Base-by-base conservation (phyloP, 2,797 vertebrate species). In the Tiaroga cobitis region DNA sequence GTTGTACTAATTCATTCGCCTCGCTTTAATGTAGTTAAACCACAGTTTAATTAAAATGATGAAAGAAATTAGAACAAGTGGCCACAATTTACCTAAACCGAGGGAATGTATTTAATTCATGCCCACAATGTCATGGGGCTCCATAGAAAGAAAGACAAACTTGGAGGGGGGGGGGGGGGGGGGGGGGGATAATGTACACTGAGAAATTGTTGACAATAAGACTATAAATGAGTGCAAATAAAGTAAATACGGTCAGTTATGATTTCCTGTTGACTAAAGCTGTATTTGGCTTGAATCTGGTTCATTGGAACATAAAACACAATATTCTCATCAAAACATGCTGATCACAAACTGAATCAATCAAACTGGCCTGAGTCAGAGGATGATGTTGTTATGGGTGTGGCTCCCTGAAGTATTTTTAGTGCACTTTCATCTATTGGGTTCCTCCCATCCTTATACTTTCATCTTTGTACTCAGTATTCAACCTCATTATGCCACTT, bases 381-480 rank as follows among this genome's bases (percentile, higher is more conserved):
- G 56, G 39, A 65, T 74, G 43, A 65, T 76, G 24, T 32, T 83
- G 72, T 51, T 83, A 65, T 39, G 68, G 84, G 51, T 84, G 81
- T 86, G 49, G 26, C 24, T n/a, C 2, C 24, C 3, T 21, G 29
- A 9, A 34, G 81, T 72, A 85, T 88, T 74, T 83, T 78, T 43
- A 80, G 61, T 29, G 54, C 65, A 26, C 26, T 26, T 29, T 84
- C 1, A 67, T 76, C 6, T 69, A 69, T 77, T 24, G 59, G 63
- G 86, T 80, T 85, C 80, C 80, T 75, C 67, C 81, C 80, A 29
- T 90, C 85, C 89, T 91, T 87, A 49, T 18, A 49, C 63, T 46
- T 86, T 85, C 63, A 84, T 89, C 89, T 91, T 91, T 91, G 74
- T 92, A 89, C 81, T 82, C 43, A 19, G 8, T 80, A 76, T 82